These are phyloP conservation scores for Morpho achilles DNA, from an alignment of 2,888 invertebrate species.

Conservation along the genomic window DNA sequence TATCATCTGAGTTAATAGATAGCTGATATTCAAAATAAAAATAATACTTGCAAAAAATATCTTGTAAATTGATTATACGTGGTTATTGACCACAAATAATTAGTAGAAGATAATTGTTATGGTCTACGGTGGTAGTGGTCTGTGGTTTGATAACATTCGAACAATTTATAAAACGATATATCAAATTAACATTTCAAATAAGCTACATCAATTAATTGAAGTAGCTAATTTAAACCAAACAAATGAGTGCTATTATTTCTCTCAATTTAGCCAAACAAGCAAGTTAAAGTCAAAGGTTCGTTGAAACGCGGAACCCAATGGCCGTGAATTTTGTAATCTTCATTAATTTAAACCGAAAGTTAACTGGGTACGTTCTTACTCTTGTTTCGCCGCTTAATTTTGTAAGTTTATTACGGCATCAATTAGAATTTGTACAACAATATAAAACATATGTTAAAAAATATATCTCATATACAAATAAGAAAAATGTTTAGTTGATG, in stretches of 20 bases:
- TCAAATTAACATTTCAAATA: slow-evolving; percentile 18
- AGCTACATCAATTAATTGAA: slow-evolving; percentile 37
- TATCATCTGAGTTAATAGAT: too few relatives aligned
- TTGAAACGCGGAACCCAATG: slow-evolving; percentile 72
- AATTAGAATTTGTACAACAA: slow-evolving; percentile 6
- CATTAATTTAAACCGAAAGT: slow-evolving; percentile 73
- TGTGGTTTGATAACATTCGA: slow-evolving; percentile 5
- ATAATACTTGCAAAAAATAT: too few relatives aligned
- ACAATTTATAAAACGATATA: slow-evolving; percentile 6
- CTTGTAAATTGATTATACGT: too few relatives aligned
- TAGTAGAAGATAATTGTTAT: background rate
- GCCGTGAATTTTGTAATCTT: slow-evolving; percentile 77
- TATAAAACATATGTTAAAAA: background rate
- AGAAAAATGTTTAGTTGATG: background rate
- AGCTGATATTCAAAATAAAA: too few relatives aligned
- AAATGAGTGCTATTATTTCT: slow-evolving; percentile 77
- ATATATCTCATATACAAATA: background rate
- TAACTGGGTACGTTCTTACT: slow-evolving; percentile 55
- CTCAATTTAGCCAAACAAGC: slow-evolving; percentile 77
- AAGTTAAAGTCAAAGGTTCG: slow-evolving; percentile 73
- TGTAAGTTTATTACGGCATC: slow-evolving; percentile 35
- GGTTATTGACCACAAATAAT: too few relatives aligned
- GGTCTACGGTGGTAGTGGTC: slow-evolving; percentile 7
- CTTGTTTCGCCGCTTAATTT: slow-evolving; percentile 47
- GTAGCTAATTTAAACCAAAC: slow-evolving; percentile 65